Base-by-base conservation (phyloP, 2,113 vertebrate species). In the Ciconia stormi region DNA sequence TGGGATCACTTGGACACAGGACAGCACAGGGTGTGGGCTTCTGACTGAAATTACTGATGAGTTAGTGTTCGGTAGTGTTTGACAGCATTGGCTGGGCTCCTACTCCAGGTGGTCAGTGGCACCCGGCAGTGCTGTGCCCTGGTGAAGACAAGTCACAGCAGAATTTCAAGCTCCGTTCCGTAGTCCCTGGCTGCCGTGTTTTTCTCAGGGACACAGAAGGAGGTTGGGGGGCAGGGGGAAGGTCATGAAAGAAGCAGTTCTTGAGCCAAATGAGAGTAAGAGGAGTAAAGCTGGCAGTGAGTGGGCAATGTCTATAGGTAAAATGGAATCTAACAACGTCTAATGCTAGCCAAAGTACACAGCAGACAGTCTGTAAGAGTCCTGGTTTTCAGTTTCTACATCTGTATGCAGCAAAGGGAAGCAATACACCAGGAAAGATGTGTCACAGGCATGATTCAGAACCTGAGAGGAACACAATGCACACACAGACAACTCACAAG, bases 61-160 rank as follows among this genome's bases (percentile, higher is more conserved):
- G 47, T 19, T 15, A 32, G 9, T 25, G 36, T 20, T 23, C 0
- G 2, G 23, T 2, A 3, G 40, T 2, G 22, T 20, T 38, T 58
- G 63, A 8, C 18, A 36, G 30, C 26, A 1, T 5, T 38, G 59
- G 59, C 32, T 19, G 66, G 32, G n/a, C 42, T 26, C 53, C 32
- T 13, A 0, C 53, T 63, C 34, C 47, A 7, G 13, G 52, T 53
- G 17, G 6, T 23, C 47, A 11, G 32, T 14, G 65, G 12, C 63
- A 47, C 7, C 2, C 18, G 40, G 36, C 5, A 3, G 58, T 0
- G 0, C 69, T 46, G n/a, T 59, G 65, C 46, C 18, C 40, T 2
- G 8, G 26, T 19, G 70, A 70, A 16, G 56, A 26, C 25, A 29
- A 63, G 34, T 1, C 5, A 2, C 23, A 23, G 53, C 63, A 61